phyloP scores from a whole-genome alignment of 2,888 invertebrate genomes.

The Drosophila ustulata region DNA sequence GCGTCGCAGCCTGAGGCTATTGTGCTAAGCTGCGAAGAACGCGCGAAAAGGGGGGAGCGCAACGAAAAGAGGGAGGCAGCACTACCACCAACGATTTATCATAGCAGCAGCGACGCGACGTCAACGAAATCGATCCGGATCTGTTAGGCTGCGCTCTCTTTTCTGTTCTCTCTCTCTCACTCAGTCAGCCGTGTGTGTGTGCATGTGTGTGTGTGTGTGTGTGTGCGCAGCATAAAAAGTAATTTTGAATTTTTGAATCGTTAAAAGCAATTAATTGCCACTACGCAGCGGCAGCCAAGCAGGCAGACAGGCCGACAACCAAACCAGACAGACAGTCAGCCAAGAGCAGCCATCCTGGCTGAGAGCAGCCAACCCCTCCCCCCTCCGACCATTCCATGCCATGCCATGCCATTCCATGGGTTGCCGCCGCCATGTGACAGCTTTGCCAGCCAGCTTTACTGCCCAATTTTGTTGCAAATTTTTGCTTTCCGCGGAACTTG shows the following conservation, averaged over 20 bases:
- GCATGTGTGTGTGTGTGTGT: constrained; percentile 28
- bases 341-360: constrained; percentile 66
- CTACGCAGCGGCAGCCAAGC: constrained; percentile 65
- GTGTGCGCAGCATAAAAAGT: constrained; percentile 73
- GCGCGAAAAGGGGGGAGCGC: constrained; percentile 26
- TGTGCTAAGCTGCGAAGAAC: constrained; percentile 66
- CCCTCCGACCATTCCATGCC: not conserved
- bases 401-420: constrained; percentile 35
- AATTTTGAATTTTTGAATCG: constrained; percentile 80
- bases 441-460: constrained; percentile 61
- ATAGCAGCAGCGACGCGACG: constrained; percentile 65
- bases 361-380: not conserved
- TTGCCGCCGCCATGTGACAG: constrained; percentile 45
- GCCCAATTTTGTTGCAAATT: constrained; percentile 80
- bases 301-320: constrained; percentile 44
- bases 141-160: constrained; percentile 40
- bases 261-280: constrained; percentile 80
- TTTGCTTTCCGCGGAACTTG: constrained; percentile 80
- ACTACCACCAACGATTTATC: constrained; percentile 73
- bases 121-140: constrained; percentile 79
- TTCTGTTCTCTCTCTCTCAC: constrained; percentile 41
- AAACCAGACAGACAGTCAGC: constrained; percentile 25
- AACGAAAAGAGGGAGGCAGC: constrained; percentile 11
- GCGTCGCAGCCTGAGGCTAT: constrained; percentile 53
- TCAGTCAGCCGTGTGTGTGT: constrained; percentile 21